These are phyloP conservation scores for Rugalucina vietnamica DNA, from an alignment of 2,888 invertebrate genomes.

Conservation along the genomic window DNA sequence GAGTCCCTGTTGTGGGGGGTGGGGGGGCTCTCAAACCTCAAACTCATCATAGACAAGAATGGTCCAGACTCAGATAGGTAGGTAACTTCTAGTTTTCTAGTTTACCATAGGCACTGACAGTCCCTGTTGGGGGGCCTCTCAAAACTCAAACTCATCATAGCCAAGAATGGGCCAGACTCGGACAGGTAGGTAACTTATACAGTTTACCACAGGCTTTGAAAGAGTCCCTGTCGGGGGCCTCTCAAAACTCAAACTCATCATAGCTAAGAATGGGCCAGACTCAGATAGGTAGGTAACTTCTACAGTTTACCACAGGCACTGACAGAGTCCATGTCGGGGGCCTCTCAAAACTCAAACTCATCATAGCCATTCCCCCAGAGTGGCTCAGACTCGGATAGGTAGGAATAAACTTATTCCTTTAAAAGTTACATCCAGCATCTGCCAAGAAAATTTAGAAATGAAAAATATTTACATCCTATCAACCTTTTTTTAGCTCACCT, in stretches of 20 bases:
- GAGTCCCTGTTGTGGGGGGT: slow-evolving; percentile 97
- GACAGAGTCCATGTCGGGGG: slow-evolving; percentile 97
- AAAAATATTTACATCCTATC: no score
- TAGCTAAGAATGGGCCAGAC: slow-evolving; percentile 96
- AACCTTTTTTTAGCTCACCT: no score
- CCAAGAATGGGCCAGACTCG: slow-evolving; percentile 95
- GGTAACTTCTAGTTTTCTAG: slow-evolving; percentile 90
- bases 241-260: slow-evolving; percentile 93
- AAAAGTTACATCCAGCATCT: no score
- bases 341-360: slow-evolving; percentile 92
- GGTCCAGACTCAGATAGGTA: slow-evolving; percentile 95
- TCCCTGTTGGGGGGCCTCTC: slow-evolving; percentile 95
- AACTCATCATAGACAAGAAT: slow-evolving; percentile 94
- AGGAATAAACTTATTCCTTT: no score
- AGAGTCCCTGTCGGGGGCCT: slow-evolving; percentile 96
- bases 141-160: slow-evolving; percentile 94
- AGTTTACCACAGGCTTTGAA: slow-evolving; percentile 97
- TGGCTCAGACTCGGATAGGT: slow-evolving; percentile 95
- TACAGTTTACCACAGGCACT: slow-evolving; percentile 97
- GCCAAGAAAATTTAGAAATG: no score
- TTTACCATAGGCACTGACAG: slow-evolving; percentile 97
- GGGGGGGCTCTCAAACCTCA: slow-evolving; percentile 94
- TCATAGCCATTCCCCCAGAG: slow-evolving; percentile 95
- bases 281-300: slow-evolving; percentile 93
- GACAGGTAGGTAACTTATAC: slow-evolving; percentile 89